A percentile compares a stretch with the other conserved stretches of the same genome.
Evolutionary conservation across 2,888 invertebrate genomes (phyloP).

Genomic region (Ptychoptera albimana): DNA sequence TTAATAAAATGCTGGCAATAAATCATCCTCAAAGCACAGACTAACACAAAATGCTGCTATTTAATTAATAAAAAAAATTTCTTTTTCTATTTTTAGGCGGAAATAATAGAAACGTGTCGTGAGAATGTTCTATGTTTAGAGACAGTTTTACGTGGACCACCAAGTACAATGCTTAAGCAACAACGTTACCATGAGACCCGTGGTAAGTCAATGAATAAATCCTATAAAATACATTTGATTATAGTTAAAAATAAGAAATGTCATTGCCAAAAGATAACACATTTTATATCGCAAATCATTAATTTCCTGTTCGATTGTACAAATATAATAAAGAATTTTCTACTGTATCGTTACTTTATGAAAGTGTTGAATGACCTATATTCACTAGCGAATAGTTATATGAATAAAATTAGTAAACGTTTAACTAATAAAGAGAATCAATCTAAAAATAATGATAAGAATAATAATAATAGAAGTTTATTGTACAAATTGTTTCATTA

Average conservation of each 20-base stretch:
- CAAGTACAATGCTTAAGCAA: conserved; percentile 34
- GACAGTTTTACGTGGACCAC: conserved; percentile 42
- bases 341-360: conserved; percentile 23
- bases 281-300: conserved; percentile 26
- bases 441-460: too few species aligned
- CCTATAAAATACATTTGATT: background rate
- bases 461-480: too few species aligned
- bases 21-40: too few species aligned
- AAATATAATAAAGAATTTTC: conserved; percentile 24
- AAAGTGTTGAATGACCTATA: conserved; percentile 14
- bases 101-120: conserved; percentile 69
- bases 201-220: conserved; percentile 32
- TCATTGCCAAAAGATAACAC: conserved; percentile 29
- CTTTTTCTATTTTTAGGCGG: conserved; percentile 42
- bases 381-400: background rate
- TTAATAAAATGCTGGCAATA: too few species aligned
- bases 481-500: too few species aligned
- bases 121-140: conserved; percentile 73
- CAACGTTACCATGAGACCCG: conserved; percentile 40
- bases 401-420: too few species aligned
- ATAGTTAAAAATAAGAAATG: conserved; percentile 17
- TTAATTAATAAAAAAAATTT: background rate
- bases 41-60: too few species aligned
- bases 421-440: too few species aligned
- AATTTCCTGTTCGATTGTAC: conserved; percentile 24